phyloP scores from a whole-genome alignment of 2,797 vertebrate species.

The Pagetopsis macropterus region DNA sequence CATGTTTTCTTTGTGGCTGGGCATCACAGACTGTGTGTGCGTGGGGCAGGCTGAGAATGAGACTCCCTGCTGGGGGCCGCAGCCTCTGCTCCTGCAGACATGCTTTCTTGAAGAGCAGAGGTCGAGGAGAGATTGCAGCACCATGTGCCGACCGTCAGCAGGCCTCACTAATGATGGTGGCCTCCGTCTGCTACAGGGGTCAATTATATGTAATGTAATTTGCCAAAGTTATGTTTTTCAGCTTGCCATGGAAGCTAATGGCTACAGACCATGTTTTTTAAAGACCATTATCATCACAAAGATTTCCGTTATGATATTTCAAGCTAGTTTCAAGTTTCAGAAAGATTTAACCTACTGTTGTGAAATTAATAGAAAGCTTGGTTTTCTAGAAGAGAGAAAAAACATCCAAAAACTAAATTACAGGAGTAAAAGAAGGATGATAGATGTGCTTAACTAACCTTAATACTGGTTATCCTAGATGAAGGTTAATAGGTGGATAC shows the following conservation, averaged over 20 bases:
- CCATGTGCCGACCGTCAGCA: not conserved
- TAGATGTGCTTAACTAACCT: too few relatives aligned
- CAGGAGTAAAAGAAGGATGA: too few relatives aligned
- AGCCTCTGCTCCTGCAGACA: conserved; percentile 5
- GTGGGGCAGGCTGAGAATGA: conserved; percentile 5
- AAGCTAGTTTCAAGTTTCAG: not conserved
- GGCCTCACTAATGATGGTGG: not conserved
- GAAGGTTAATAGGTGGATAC: too few relatives aligned
- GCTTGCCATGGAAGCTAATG: not conserved
- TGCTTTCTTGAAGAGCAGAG: conserved; percentile 37
- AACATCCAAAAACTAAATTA: too few relatives aligned
- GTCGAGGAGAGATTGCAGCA: not conserved
- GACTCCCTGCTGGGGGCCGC: conserved; percentile 38
- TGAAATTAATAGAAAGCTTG: too few relatives aligned
- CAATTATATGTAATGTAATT: not conserved
- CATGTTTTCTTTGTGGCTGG: conserved; percentile 12
- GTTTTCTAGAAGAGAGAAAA: too few relatives aligned
- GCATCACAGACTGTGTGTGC: not conserved
- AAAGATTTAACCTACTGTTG: too few relatives aligned
- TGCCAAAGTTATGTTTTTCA: not conserved
- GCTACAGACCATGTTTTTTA: not conserved
- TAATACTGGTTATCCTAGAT: too few relatives aligned
- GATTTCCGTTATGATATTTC: not conserved
- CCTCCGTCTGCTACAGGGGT: not conserved
- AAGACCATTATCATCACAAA: not conserved